phyloP scores from a whole-genome alignment of 2,888 invertebrate genomes.

The Disparrhopalites patrizii region DNA sequence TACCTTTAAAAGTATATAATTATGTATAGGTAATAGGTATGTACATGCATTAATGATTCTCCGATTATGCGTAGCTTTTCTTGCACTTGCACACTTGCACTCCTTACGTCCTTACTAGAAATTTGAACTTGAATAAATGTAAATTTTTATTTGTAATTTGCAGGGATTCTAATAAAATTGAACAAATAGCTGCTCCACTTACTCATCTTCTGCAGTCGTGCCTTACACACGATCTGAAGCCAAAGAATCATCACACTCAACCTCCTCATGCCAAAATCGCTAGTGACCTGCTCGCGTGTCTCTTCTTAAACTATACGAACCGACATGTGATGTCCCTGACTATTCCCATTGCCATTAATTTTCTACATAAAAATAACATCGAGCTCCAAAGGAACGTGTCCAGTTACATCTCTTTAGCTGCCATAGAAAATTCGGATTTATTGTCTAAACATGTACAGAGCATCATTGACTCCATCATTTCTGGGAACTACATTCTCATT shows the following conservation, averaged over 20 bases:
- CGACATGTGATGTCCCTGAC: conserved; percentile 74
- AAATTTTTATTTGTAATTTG: no score
- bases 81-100: no score
- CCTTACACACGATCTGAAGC: conserved; percentile 80
- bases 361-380: conserved; percentile 81
- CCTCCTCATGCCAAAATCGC: conserved; percentile 96
- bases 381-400: conserved; percentile 87
- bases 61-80: no score
- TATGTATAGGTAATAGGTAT: not conserved
- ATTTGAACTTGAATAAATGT: no score
- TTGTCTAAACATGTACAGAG: conserved; percentile 82
- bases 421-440: conserved; percentile 81
- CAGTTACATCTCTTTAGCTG: conserved; percentile 85
- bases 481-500: conserved; percentile 82
- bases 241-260: conserved; percentile 72
- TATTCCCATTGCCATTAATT: conserved; percentile 85
- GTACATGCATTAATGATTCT: not conserved
- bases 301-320: conserved; percentile 77
- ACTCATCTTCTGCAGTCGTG: conserved; percentile 83
- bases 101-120: no score
- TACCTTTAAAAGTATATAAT: not conserved
- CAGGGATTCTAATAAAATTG: conserved; percentile 78
- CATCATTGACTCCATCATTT: conserved; percentile 84
- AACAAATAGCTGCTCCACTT: conserved; percentile 76
- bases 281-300: conserved; percentile 88